Base-by-base conservation (phyloP, 2,113 vertebrate species). In the Eurypyga helias region DNA sequence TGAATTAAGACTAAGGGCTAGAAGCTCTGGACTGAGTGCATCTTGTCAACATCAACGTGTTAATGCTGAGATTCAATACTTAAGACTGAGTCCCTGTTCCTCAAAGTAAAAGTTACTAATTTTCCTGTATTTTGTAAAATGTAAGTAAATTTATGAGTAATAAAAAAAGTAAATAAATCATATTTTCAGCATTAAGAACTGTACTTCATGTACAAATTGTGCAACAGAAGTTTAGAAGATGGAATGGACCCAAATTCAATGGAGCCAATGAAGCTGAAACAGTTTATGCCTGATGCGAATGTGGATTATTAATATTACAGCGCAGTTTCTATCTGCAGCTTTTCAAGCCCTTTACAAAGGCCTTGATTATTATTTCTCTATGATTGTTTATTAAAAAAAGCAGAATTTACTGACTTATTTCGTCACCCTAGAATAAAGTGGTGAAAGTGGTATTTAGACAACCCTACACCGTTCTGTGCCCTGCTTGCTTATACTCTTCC, bases 1-100 rank as follows among this genome's bases (percentile, higher is more conserved):
- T 72, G 41, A 96, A 84, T 93, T 92, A 72, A 49, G 94, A 81
- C 16, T 87, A 81, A 94, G 31, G 87, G 19, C 77, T 73, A 38
- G 72, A 43, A 95, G n/a, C 45, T 94, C 48, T 66, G 31, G 24
- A 62, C 60, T 79, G 78, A 90, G 57, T 70, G 17, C 7, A 69
- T 10, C 71, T 81, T 96, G 45, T 54, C 28, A 66, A 89, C 8
- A 69, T 65, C 26, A 33, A 1, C 21, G 49, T 80, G 15, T 34
- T 73, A 48, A 36, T 41, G 4, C 25, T 83, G 49, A 8, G 19
- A n/a, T 79, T 79, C 14, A 41, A 0, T 31, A 48, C 11, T 17
- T 61, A 52, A 57, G 7, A 72, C 31, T 25, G 17, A 51, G 23
- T 54, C n/a, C 10, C 9, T 70, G 5, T 62, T 87, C 41, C n/a